Evolutionary conservation across 2,113 vertebrate species (phyloP), one percentile per base, ranked within the genome.

Genomic region (Peromyscus californicus): DNA sequence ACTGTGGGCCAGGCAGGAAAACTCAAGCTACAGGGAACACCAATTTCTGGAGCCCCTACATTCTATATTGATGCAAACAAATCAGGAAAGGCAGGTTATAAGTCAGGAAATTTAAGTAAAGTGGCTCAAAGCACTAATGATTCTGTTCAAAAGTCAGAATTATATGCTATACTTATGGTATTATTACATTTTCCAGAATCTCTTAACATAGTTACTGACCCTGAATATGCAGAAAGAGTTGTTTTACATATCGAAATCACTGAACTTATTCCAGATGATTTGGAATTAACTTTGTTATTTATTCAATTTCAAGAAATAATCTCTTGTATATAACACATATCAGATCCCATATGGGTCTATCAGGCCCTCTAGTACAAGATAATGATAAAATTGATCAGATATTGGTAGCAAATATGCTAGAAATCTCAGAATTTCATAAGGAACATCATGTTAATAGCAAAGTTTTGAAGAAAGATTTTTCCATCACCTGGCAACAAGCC

Each of bases 21-120:
- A n/a, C n/a, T n/a, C n/a, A n/a, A n/a, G n/a, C n/a, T n/a, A n/a
- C 0, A 5, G 67, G 2, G 33, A 16, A 70, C 5, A 70, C 15
- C 33, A 36, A 70, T 70, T 36, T 70, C 33, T 36, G 33, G 33
- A 70, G 33, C 13, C 33, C 15, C 67, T 70, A 70, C 6, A 17
- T 70, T 70, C 33, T 36, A 70, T 16, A 36, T 36, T 7, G 67
- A 70, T 33, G 6, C 16, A 70, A 70, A 70, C 16, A 70, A 69
- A 33, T 69, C 33, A 70, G 67, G 15, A 70, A 70, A 70, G 67
- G 33, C 67, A 70, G 67, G 13, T 36, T 70, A 16, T 36, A 70
- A 36, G 33, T 70, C 67, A 70, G 67, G 16, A 70, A 36, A 70
- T 70, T 70, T 70, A 70, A 70, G 15, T 36, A 36, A 36, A 36